Conservation (phyloP, 2,113 vertebrate species). For the Oxygymnocypris stewartii region DNA sequence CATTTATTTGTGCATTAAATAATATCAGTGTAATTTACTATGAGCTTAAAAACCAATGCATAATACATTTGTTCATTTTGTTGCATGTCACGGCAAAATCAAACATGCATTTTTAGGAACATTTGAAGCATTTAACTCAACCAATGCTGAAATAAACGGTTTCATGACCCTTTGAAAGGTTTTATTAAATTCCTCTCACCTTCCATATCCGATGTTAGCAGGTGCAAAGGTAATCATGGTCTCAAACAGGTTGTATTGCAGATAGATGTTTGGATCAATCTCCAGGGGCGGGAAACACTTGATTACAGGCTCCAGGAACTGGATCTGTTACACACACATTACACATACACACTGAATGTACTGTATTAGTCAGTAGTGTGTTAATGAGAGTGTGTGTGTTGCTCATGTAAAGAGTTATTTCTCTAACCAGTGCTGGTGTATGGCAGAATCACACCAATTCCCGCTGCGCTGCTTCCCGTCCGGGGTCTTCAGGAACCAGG, state of each 20-base stretch:
- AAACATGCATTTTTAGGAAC: background rate
- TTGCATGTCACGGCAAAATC: background rate
- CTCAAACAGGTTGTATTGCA: conserved; percentile 86
- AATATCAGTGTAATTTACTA: background rate
- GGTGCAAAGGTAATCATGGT: conserved; percentile 85
- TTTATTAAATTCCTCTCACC: conserved; percentile 69
- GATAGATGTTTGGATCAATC: conserved; percentile 87
- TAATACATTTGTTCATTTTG: background rate
- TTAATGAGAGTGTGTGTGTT: background rate
- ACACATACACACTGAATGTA: background rate
- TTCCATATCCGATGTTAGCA: conserved; percentile 85
- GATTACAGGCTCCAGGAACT: conserved; percentile 91
- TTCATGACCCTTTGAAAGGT: background rate
- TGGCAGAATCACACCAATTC: conserved; percentile 80
- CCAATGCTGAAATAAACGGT: background rate
- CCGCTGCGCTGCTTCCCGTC: conserved; percentile 67
- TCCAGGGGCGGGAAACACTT: conserved; percentile 84
- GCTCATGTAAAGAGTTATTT: background rate
- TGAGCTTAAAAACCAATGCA: background rate
- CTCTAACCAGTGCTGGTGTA: conserved; percentile 78
- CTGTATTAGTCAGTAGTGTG: background rate
- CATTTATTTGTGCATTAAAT: background rate
- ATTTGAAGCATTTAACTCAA: background rate
- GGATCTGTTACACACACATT: conserved; percentile 80
- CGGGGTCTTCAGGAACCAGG: conserved; percentile 78